Base-by-base conservation (phyloP, 2,797 vertebrate genomes). In the Meda fulgida region DNA sequence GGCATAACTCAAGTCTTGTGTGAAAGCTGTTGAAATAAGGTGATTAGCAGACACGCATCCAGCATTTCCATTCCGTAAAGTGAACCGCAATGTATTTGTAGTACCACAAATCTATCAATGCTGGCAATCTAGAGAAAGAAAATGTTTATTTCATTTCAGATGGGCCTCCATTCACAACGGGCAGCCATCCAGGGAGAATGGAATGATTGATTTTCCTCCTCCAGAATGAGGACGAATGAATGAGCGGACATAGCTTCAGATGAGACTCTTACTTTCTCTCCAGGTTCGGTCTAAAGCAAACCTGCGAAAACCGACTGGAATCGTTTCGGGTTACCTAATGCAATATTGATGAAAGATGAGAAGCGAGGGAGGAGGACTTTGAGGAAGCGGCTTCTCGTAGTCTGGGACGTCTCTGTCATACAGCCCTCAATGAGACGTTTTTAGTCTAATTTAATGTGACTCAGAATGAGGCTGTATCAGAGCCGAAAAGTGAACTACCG, bases 381-480 rank as follows among this genome's bases (percentile, higher is more conserved):
- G 92, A 94, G 95, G 96, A 94, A 92, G 63, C 29, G 3, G 63
- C 94, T 94, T 96, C 93, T 92, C 94, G 94, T 93, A 96, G 92
- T 96, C 93, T 89, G 94, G 96, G 96, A 97, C 93, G 91, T 94
- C 81, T 92, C 93, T 97, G 95, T 96, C 96, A 96, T 90, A 89
- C 90, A 88, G 93, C 2, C 94, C 92, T 94, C 91, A 71, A 87
- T 89, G 89, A 96, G 95, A 96, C 91, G 94, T 89, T 94, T 94
- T 93, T 96, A 96, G 92, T 94, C 96, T 98, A 97, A 98, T 99
- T 97, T 97, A 95, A 96, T 96, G 91, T 96, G 97, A 98, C 97
- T 97, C 92, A 90, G 94, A 96, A 96, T 95, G 93, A 95, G 96
- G 94, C 93, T 89, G 93, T 94, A 97, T 96, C 94, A 96, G 92